Percentiles rank a stretch among this genome's conserved stretches.
These are phyloP conservation scores for Rhombomys opimus DNA, from an alignment of 2,113 vertebrate genomes.

Conservation along the genomic window DNA sequence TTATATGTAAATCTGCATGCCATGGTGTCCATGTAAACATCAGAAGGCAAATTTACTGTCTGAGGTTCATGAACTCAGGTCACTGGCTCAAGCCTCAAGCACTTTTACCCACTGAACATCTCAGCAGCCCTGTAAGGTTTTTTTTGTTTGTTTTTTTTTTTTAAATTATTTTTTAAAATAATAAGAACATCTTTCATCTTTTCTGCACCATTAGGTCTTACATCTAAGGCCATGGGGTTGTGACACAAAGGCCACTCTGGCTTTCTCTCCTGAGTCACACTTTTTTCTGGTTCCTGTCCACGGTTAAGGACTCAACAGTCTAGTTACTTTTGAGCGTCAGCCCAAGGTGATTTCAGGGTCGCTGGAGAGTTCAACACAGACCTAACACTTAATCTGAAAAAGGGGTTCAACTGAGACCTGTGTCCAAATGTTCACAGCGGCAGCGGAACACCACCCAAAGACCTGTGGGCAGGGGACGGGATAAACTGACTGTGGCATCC, in stretches of 20 bases:
- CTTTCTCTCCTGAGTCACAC: not conserved
- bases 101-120: not conserved
- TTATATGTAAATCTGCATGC: not conserved
- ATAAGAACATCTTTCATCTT: not conserved
- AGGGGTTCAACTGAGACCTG: not conserved
- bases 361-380: not conserved
- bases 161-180: not conserved
- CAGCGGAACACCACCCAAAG: not conserved
- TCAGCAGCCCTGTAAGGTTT: not conserved
- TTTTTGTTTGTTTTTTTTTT: not conserved
- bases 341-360: not conserved
- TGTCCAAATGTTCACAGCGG: not conserved
- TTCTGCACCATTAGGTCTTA: not conserved
- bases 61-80: not conserved
- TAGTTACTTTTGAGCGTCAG: not conserved
- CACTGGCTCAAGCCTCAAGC: not conserved
- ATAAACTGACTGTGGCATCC: rapidly evolving
- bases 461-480: not conserved
- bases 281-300: too few species aligned
- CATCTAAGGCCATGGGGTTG: not conserved
- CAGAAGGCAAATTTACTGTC: not conserved
- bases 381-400: not conserved
- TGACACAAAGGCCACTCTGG: not conserved
- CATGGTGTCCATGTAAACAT: too few species aligned
- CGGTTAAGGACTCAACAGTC: not conserved